Evolutionary conservation across 1,140 invertebrate species (phyloP), one percentile per base, ranked within the genome.

Genomic region (Halictus rubicundus): DNA sequence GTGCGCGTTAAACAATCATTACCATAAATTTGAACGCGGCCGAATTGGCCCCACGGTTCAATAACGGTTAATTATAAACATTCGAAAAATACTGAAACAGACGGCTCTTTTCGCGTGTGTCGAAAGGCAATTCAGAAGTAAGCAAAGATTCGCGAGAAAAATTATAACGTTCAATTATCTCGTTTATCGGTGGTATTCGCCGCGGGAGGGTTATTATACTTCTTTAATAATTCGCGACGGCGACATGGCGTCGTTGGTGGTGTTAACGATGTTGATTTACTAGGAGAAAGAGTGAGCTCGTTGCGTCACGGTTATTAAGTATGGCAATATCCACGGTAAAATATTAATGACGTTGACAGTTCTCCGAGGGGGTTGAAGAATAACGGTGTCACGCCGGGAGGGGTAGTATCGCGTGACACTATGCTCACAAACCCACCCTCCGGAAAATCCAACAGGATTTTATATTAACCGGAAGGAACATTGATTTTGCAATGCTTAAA

Each of bases 311-410:
- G 78, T 86, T 84, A 86, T 85, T 76, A 84, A 86, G 82, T 74
- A 79, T 71, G 68, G 68, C 63, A 83, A 86, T 88, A 87, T 82
- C 63, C 66, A 25, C 25, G 27, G 63, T 76, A 60, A 71, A 68
- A 86, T 84, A 87, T 86, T 87, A 88, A 88, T 87, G 82, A 88
- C 72, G 82, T 83, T 59, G 80, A 80, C 80, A 77, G 83, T 81
- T 80, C 65, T 59, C 54, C 46, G 14, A 8, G n/a, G 52, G 61
- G 68, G 32, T 65, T 27, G 66, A 80, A 66, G 49, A 73, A 78
- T 71, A 71, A 81, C 52, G 79, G 57, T 46, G 49, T 49, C 66
- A 27, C 21, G 46, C 49, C 25, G 32, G 42, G 49, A 10, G 46
- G 49, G 27, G 23, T 79, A 66, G 69, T 73, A 65, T 78, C 68